phyloP scores from a whole-genome alignment of 37 sponge, comb jelly and placozoan species.

The Crambe crambe region DNA sequence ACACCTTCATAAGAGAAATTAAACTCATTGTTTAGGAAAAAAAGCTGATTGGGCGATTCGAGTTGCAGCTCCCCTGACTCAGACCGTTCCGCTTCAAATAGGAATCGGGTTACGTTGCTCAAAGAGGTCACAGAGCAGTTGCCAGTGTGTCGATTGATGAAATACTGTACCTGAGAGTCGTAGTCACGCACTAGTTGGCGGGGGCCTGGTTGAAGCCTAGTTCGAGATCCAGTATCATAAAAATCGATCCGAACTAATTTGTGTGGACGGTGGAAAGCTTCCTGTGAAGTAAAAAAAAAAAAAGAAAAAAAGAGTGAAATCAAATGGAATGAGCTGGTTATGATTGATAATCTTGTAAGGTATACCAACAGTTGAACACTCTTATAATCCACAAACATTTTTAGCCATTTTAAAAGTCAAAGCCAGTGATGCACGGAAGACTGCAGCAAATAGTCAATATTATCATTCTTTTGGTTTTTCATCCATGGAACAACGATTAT shows the following conservation, averaged over 20 bases:
- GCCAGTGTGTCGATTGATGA: conserved; percentile 9
- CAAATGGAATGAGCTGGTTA: no score
- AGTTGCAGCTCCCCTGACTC: conserved; percentile 7
- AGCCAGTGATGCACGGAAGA: no score
- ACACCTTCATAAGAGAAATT: conserved; percentile 70
- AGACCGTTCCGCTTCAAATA: background rate
- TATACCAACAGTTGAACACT: no score
- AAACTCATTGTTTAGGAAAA: conserved; percentile 8
- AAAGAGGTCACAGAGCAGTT: conserved; percentile 21
- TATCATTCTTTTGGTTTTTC: no score
- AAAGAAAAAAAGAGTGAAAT: no score
- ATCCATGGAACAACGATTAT: no score
- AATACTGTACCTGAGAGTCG: conserved; percentile 37
- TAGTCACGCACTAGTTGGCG: conserved; percentile 49
- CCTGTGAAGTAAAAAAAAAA: background rate
- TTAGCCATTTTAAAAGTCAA: no score
- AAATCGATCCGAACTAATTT: conserved; percentile 38
- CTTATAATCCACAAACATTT: no score
- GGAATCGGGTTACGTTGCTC: no score
- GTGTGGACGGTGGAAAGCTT: conserved; percentile 6
- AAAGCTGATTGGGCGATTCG: background rate
- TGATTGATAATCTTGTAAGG: no score
- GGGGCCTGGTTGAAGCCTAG: background rate
- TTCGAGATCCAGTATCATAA: background rate
- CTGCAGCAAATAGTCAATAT: no score